Percentiles rank a stretch among this genome's conserved stretches.
Conservation (phyloP, 2,888 invertebrate genomes). For the Chloromyia formosa region DNA sequence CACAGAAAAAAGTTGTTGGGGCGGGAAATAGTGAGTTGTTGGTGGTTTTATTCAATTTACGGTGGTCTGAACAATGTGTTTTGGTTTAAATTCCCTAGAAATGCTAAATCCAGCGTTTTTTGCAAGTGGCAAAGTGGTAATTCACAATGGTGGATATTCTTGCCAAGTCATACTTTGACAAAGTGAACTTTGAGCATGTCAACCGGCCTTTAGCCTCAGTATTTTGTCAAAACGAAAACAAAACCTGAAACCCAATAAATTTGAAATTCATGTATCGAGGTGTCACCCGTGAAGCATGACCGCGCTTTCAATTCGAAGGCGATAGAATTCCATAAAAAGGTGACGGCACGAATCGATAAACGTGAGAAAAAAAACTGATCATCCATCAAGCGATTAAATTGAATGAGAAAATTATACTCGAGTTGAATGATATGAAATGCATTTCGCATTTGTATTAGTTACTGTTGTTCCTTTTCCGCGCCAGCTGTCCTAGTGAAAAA, state of each 20-base stretch:
- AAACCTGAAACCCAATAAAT: constrained; percentile 38
- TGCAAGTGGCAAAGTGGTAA: no score
- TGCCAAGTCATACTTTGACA: no score
- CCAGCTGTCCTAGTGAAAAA: neutral
- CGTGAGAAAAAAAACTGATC: constrained; percentile 37
- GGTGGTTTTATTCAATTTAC: no score
- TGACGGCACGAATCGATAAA: constrained; percentile 38
- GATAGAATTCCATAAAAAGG: constrained; percentile 31
- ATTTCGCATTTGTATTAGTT: constrained; percentile 3
- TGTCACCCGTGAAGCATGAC: constrained; percentile 46
- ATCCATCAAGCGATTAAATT: constrained; percentile 49
- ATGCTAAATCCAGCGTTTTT: no score
- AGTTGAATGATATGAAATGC: constrained; percentile 29
- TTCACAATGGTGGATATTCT: no score
- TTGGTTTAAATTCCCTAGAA: no score
- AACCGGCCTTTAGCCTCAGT: no score
- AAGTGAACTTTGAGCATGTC: no score
- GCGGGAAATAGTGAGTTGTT: no score
- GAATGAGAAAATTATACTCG: constrained; percentile 49
- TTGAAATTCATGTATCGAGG: constrained; percentile 46
- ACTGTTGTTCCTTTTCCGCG: neutral
- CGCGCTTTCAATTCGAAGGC: constrained; percentile 36
- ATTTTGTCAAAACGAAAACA: neutral
- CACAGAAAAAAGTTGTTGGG: no score
- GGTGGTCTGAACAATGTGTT: no score